Conservation (phyloP, 2,797 vertebrate genomes). For the Dendrocincla fuliginosa region DNA sequence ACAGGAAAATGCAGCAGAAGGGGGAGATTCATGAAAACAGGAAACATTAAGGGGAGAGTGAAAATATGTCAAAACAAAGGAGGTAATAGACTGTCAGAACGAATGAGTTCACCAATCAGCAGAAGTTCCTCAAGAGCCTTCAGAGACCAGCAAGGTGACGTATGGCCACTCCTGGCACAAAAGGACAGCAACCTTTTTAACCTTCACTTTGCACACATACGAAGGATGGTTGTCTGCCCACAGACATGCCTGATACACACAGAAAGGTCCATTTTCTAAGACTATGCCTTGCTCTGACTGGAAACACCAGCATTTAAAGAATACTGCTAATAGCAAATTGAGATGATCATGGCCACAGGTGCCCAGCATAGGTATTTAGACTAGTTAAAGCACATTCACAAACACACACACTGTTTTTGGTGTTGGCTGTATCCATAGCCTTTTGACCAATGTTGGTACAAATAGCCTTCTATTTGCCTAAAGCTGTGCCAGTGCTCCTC, state of each 20-base stretch:
- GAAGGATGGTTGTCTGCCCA: background rate
- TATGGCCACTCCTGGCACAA: constrained; percentile 21
- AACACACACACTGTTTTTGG: background rate
- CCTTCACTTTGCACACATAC: background rate
- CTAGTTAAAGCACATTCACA: background rate
- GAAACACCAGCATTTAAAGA: background rate
- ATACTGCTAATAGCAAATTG: background rate
- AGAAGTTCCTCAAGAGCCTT: constrained; percentile 71
- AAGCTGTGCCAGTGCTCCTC: background rate
- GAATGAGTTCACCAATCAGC: constrained; percentile 10
- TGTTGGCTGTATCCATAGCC: background rate
- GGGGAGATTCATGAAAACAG: constrained; percentile 79
- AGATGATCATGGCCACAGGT: background rate
- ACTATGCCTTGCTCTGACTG: background rate
- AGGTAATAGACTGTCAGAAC: constrained; percentile 40
- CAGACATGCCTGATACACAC: background rate
- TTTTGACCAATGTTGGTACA: background rate
- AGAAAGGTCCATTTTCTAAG: background rate
- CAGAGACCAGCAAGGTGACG: constrained; percentile 64
- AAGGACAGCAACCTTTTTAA: constrained; percentile 50
- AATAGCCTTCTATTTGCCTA: background rate
- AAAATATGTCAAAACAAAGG: constrained; percentile 81
- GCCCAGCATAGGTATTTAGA: background rate
- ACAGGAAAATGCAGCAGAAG: constrained; percentile 78
- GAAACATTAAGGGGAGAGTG: constrained; percentile 74